Evolutionary conservation across 2,113 vertebrate genomes (phyloP).

Genomic region (Antidorcas marsupialis): DNA sequence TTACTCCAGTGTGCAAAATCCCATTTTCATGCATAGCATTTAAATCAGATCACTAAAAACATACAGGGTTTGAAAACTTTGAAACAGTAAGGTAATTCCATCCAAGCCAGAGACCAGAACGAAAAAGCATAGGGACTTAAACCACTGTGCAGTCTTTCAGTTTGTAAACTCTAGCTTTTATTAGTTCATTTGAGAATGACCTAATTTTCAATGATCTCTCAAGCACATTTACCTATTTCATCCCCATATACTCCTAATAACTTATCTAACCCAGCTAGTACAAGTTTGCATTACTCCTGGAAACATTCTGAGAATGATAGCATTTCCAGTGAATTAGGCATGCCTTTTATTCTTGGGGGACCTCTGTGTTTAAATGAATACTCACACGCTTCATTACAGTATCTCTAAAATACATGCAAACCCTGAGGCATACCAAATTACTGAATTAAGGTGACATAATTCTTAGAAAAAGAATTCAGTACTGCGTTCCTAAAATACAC

Average conservation of each 20-base stretch:
- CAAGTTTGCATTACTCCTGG: background rate
- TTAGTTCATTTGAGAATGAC: conserved; percentile 33
- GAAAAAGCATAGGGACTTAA: background rate
- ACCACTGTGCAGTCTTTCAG: background rate
- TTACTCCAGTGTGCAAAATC: background rate
- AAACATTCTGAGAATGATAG: conserved; percentile 42
- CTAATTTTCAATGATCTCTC: conserved; percentile 51
- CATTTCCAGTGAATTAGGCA: conserved; percentile 61
- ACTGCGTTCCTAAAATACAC: conserved; percentile 63
- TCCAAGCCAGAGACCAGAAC: background rate
- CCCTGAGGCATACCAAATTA: conserved; percentile 72
- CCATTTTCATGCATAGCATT: background rate
- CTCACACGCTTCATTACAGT: conserved; percentile 71
- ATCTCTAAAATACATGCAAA: conserved; percentile 69
- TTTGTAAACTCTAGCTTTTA: background rate
- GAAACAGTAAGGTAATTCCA: background rate
- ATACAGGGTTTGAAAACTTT: background rate
- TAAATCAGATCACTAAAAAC: background rate
- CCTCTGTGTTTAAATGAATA: conserved; percentile 70
- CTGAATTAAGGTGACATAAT: conserved; percentile 77
- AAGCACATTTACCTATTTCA: conserved; percentile 30
- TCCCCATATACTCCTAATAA: conserved; percentile 20
- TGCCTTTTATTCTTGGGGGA: conserved; percentile 67
- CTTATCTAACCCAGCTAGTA: conserved; percentile 34
- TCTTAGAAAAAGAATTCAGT: conserved; percentile 65